Evolutionary conservation across 1,140 invertebrate species (phyloP), one percentile per base, ranked within the genome.

Genomic region (Cyclina sinensis): DNA sequence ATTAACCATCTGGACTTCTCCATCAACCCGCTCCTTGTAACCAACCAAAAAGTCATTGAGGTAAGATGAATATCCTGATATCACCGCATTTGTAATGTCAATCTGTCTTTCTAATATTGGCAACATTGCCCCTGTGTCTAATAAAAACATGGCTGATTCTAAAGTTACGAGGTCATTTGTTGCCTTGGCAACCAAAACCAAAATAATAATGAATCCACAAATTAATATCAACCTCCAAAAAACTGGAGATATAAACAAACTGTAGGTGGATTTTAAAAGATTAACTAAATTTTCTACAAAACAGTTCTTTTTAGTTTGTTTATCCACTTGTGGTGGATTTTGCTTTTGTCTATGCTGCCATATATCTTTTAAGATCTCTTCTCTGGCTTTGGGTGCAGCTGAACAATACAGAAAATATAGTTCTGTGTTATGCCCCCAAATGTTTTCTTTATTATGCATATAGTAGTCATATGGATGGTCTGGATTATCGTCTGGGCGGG

Each of bases 321-420:
- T 57, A 11, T 73, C 82, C 27, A 90, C 68, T 12, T 89, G 81
- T 43, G 43, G 87, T 18, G 86, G 89, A 48, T 90, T 92, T 21
- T 90, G 70, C 24, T 70, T 76, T 86, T 91, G 91, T 85, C 93
- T 94, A 62, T 94, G 90, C 27, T 90, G 84, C 91, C 91, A 93
- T 78, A 94, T 92, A 80, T 94, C 92, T 4, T 89, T 90, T 65
- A 94, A 86, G 82, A 94, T 93, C 35, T 94, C 93, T 62, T 94
- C 92, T 81, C 91, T 94, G 7, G 90, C 88, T 48, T 92, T 93
- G 1, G 92, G 90, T 30, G 92, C 89, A 5, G 89, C 87, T 46
- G 91, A 90, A 54, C 90, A 91, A 89, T 93, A 94, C 12, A 90
- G 65, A 43, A 91, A 89, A 62, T 92, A 91, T 14, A 90, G 80